These are phyloP conservation scores for Caloenas nicobarica DNA, from an alignment of 2,113 vertebrate species.

Conservation along the genomic window DNA sequence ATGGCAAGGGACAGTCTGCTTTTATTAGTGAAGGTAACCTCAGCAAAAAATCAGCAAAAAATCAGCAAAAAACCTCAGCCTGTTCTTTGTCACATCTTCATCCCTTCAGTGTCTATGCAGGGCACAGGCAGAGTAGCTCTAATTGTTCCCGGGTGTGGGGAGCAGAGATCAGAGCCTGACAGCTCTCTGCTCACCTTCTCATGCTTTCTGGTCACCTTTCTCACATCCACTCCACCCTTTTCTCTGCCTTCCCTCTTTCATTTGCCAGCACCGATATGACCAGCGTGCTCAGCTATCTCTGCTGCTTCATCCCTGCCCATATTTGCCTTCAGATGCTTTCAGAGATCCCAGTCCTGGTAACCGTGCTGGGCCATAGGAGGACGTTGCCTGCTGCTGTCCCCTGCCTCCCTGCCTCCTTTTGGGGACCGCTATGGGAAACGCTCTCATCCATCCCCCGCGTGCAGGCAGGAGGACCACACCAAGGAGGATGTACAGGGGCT, in stretches of 20 bases:
- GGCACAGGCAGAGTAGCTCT: slow-evolving; percentile 4
- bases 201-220: neutral
- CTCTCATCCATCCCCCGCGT: fast-evolving
- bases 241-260: neutral
- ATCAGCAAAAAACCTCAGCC: too few relatives aligned
- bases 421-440: fast-evolving
- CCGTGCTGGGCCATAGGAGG: neutral
- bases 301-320: neutral
- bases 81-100: slow-evolving; percentile 31
- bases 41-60: slow-evolving; percentile 33
- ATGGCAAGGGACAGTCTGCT: slow-evolving; percentile 14
- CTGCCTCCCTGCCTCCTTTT: neutral
- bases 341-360: fast-evolving
- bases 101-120: neutral
- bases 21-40: slow-evolving; percentile 45
- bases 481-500: neutral
- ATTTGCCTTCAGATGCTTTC: neutral
- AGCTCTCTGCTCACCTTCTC: neutral
- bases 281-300: fast-evolving
- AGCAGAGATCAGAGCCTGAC: neutral
- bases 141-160: neutral
- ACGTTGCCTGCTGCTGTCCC: neutral
- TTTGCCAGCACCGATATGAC: neutral
- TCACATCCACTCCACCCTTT: neutral
- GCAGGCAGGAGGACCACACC: neutral